These are phyloP conservation scores for Cyprinodon variegatus DNA, from an alignment of 2,113 vertebrate genomes.

Conservation along the genomic window DNA sequence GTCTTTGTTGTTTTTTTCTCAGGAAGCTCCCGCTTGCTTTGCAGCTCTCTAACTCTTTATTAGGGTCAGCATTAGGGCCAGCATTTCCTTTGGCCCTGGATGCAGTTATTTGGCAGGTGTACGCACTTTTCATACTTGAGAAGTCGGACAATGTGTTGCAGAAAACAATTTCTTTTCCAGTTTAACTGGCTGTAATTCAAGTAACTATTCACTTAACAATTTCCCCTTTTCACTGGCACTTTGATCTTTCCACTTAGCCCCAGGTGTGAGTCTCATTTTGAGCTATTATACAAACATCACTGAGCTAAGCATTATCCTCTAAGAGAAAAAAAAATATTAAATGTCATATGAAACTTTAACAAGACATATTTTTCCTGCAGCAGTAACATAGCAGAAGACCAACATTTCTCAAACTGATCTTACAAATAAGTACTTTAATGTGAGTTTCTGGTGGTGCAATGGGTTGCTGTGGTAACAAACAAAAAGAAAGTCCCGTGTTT, in stretches of 20 bases:
- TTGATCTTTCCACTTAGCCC: constrained; percentile 13
- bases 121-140: constrained; percentile 4
- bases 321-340: background rate
- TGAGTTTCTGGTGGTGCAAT: background rate
- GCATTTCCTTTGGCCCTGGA: constrained; percentile 9
- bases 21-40: background rate
- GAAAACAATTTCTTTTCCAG: constrained; percentile 13
- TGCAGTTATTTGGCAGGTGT: constrained; percentile 11
- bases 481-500: background rate
- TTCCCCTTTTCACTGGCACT: constrained; percentile 12
- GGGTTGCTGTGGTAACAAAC: no score
- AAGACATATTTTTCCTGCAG: background rate
- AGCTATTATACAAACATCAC: background rate
- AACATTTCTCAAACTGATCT: background rate
- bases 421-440: background rate
- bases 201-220: background rate
- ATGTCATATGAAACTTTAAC: background rate
- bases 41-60: background rate
- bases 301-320: background rate
- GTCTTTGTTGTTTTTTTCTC: background rate
- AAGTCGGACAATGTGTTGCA: background rate
- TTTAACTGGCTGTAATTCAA: background rate
- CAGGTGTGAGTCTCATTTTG: background rate
- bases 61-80: background rate
- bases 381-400: background rate